Evolutionary conservation across 2,113 vertebrate species (phyloP).

Genomic region (Amazona guildingii): DNA sequence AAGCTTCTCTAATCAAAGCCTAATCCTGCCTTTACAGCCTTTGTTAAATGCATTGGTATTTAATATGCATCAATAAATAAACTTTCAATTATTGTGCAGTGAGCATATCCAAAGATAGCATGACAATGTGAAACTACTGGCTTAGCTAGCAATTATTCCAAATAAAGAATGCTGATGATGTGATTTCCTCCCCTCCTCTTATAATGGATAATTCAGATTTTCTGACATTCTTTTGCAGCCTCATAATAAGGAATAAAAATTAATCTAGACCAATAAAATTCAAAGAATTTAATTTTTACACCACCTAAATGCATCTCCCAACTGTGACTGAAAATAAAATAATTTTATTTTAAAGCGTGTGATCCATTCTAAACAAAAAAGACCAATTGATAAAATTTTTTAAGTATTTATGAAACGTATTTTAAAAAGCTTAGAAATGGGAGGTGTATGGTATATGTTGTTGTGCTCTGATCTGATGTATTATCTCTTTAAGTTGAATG

Average conservation of each 20-base stretch:
- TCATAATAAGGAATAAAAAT: slow-evolving; percentile 33
- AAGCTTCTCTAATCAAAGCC: slow-evolving; percentile 69
- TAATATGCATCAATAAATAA: slow-evolving; percentile 76
- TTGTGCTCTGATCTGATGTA: neutral
- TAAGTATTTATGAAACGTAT: neutral
- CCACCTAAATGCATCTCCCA: neutral
- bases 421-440: neutral
- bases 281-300: neutral
- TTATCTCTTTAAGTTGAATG: neutral
- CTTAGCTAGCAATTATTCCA: slow-evolving; percentile 65
- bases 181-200: slow-evolving; percentile 37
- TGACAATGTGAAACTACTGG: slow-evolving; percentile 63
- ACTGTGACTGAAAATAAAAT: neutral
- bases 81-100: slow-evolving; percentile 71
- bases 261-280: neutral
- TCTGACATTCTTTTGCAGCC: slow-evolving; percentile 47
- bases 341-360: neutral
- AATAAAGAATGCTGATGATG: slow-evolving; percentile 66
- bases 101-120: slow-evolving; percentile 63
- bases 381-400: neutral
- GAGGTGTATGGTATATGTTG: neutral
- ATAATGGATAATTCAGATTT: slow-evolving; percentile 50
- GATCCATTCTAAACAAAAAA: neutral
- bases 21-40: slow-evolving; percentile 59
- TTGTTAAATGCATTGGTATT: slow-evolving; percentile 67